These are phyloP conservation scores for Dolomedes plantarius DNA, from an alignment of 2,888 invertebrate genomes.

Conservation along the genomic window DNA sequence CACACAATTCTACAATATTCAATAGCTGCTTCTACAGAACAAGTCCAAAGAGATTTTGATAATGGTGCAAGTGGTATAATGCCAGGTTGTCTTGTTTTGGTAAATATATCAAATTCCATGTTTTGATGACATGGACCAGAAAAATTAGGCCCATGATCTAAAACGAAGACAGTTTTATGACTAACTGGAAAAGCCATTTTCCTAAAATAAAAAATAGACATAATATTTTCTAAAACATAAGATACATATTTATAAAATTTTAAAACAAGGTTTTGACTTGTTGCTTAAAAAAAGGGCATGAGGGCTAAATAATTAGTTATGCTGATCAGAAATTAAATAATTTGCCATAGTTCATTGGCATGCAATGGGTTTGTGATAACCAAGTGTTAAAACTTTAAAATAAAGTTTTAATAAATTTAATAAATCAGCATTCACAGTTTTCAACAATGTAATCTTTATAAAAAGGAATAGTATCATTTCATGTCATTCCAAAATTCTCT, in stretches of 20 bases:
- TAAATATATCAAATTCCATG: conserved; percentile 87
- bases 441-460: no score
- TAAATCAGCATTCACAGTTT: no score
- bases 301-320: no score
- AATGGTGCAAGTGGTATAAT: conserved; percentile 88
- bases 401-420: no score
- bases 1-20: conserved; percentile 98
- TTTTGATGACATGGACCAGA: conserved; percentile 86
- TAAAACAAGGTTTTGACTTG: no score
- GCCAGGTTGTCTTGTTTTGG: conserved; percentile 82
- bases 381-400: no score
- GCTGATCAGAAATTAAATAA: no score
- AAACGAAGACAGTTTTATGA: conserved; percentile 96
- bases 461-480: no score
- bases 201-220: neutral
- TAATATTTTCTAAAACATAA: neutral
- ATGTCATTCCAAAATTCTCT: no score
- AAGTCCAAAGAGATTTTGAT: conserved; percentile 96
- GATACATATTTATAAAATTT: conserved; percentile 10
- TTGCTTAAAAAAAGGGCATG: no score
- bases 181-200: conserved; percentile 83
- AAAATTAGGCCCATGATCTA: conserved; percentile 95
- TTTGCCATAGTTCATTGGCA: no score
- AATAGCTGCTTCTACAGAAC: conserved; percentile 93
- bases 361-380: no score